phyloP scores from a whole-genome alignment of 2,113 vertebrate species.

The Oreochromis aureus region DNA sequence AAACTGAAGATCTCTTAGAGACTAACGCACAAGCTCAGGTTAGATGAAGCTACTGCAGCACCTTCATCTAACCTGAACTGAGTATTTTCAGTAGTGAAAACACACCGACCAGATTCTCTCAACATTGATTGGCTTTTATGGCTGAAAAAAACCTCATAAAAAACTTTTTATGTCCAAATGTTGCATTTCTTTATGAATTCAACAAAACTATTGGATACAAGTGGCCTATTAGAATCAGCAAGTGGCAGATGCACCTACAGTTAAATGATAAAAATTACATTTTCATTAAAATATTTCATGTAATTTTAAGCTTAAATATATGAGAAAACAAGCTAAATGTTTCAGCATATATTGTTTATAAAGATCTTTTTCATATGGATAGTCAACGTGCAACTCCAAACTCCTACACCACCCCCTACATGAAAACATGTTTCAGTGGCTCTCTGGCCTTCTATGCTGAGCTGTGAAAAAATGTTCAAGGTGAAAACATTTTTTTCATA shows the following conservation, averaged over 20 bases:
- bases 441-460: background rate
- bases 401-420: background rate
- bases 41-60: background rate
- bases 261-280: background rate
- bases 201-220: background rate
- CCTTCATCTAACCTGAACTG: background rate
- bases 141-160: background rate
- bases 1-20: background rate
- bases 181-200: background rate
- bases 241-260: background rate
- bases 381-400: background rate
- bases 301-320: background rate
- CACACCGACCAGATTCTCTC: background rate
- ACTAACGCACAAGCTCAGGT: fast-evolving
- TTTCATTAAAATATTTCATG: background rate
- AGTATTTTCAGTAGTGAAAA: background rate
- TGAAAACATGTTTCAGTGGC: background rate
- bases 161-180: background rate
- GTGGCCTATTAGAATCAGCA: background rate
- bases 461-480: background rate
- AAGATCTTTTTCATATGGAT: fast-evolving
- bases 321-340: background rate
- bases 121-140: background rate
- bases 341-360: background rate
- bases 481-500: background rate